Base-by-base conservation (phyloP, 2,113 vertebrate species). In the Podiceps cristatus region DNA sequence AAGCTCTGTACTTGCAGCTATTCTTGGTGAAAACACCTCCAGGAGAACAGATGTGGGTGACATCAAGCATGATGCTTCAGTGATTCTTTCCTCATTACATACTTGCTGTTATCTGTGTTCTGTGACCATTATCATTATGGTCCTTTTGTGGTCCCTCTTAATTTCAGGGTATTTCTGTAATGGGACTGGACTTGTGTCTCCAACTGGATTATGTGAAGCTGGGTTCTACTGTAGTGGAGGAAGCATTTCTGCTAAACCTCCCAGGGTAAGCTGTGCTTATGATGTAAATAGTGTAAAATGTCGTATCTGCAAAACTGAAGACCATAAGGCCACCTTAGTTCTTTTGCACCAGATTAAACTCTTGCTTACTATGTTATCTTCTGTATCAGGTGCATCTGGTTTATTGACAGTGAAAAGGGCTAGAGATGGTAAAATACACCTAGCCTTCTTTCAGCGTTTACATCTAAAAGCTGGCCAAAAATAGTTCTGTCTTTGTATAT, bases 221-320 rank as follows among this genome's bases (percentile, higher is more conserved):
- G 99, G 99, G 31, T 99, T 99, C 96, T 99, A 99, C 96, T 99
- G 99, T 79, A 95, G 86, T 22, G 93, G 56, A 16, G 98, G 99
- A 78, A 95, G 98, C 12, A 25, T 97, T 82, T 98, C 74, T 98
- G 98, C 94, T 98, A 98, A 40, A 94, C 97, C 93, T 94, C 94
- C 80, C 73, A 91, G 24, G 74, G 97, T 97, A 92, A 92, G 83
- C 25, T 59, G n/a, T 79, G 15, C 13, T 47, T 19, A 28, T 20
- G 53, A 10, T 31, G 15, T 31, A 44, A 82, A 27, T 33, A 2
- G 18, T 23, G 16, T 22, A 17, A 64, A 86, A 55, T 7, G 3
- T 10, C 4, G 0, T 18, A 6, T 24, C 37, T 64, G 40, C 40
- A 24, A 31, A 72, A 27, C 27, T 18, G 22, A 29, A 47, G 17